Percentiles rank a stretch among this genome's conserved stretches.
Evolutionary conservation across 2,797 vertebrate genomes (phyloP).

Genomic region (Parauchenoglanis punctatus): DNA sequence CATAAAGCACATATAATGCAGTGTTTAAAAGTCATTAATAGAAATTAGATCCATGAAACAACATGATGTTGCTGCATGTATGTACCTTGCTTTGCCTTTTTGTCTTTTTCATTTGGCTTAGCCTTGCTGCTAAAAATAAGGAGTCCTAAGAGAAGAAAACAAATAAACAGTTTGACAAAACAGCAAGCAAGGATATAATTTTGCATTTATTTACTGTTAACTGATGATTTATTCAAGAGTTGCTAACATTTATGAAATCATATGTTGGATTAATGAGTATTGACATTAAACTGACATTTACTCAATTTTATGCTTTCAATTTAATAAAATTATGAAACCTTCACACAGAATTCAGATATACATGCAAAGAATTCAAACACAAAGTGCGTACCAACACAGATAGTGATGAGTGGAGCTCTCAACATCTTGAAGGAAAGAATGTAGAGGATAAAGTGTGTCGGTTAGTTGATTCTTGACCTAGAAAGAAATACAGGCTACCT

Average conservation of each 20-base stretch:
- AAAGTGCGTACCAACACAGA: conserved; percentile 70
- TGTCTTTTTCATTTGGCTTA: conserved; percentile 84
- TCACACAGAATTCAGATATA: not conserved
- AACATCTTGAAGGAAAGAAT: conserved; percentile 66
- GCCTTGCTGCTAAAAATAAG: conserved; percentile 76
- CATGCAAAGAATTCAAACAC: not conserved
- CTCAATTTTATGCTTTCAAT: not conserved
- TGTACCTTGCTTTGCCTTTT: conserved; percentile 89
- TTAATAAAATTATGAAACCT: not conserved
- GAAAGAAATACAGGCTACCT: not conserved
- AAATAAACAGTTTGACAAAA: not conserved
- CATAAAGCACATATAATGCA: not conserved
- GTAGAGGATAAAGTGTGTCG: conserved; percentile 50
- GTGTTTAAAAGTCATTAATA: not conserved
- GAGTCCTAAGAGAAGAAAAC: conserved; percentile 70
- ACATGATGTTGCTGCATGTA: not conserved
- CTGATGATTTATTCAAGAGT: not conserved
- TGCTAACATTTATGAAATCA: conserved; percentile 1
- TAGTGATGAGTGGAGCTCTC: conserved; percentile 61
- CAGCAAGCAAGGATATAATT: not conserved
- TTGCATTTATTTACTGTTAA: not conserved
- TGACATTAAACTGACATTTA: not conserved
- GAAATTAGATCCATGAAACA: not conserved
- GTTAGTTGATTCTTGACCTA: conserved; percentile 56
- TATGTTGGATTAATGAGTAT: not conserved